A percentile compares a stretch with the other conserved stretches of the same genome.
Conservation (phyloP, 2,797 vertebrate genomes). For the Parauchenoglanis punctatus region DNA sequence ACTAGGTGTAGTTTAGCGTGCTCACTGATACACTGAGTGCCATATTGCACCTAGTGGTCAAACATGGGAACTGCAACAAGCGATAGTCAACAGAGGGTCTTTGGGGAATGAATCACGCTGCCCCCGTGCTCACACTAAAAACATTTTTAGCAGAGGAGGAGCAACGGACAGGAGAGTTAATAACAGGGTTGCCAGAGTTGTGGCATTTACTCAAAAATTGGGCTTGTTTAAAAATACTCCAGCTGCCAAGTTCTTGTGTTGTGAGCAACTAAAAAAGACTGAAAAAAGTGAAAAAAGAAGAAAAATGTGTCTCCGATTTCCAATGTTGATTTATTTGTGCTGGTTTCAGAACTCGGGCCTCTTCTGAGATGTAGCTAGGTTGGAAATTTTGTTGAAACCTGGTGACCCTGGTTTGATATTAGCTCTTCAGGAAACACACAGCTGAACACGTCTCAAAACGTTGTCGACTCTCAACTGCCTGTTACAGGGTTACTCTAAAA, state of each 20-base stretch:
- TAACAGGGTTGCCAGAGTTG: neutral
- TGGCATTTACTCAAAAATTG: too few species aligned
- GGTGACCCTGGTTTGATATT: too few species aligned
- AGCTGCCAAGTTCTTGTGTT: neutral
- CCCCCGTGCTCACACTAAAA: neutral
- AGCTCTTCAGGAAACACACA: too few species aligned
- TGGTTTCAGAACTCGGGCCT: too few species aligned
- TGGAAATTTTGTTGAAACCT: too few species aligned
- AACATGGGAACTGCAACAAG: neutral
- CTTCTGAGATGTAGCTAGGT: too few species aligned
- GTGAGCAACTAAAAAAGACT: neutral
- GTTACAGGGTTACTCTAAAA: too few species aligned
- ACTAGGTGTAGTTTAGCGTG: neutral
- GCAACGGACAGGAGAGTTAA: neutral
- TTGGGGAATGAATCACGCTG: neutral
- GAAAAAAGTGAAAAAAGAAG: neutral
- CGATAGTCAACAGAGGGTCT: neutral
- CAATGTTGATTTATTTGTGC: too few species aligned
- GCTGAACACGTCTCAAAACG: neutral
- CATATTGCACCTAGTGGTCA: conserved; percentile 15
- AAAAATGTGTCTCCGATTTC: too few species aligned
- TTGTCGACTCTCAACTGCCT: neutral
- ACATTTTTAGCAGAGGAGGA: neutral
- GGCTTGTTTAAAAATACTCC: neutral
- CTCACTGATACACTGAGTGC: neutral